Conservation (phyloP, 2,797 vertebrate genomes). For the Sebastiscus tertius region DNA sequence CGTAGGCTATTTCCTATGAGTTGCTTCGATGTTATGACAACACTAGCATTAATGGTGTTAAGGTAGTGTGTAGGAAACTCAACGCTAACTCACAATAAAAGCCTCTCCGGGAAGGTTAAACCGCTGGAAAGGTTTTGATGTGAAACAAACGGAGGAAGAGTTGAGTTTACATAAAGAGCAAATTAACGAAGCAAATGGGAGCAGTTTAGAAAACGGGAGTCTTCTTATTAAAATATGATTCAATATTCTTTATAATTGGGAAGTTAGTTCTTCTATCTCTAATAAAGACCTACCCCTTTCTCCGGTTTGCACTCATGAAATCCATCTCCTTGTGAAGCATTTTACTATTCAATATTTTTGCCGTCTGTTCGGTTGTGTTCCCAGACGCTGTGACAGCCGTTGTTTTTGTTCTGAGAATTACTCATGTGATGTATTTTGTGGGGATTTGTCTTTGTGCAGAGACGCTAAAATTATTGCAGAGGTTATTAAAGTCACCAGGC, state of each 20-base stretch:
- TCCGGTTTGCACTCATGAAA: too few relatives aligned
- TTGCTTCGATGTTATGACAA: too few relatives aligned
- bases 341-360: neutral
- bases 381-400: neutral
- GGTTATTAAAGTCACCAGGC: conserved; percentile 96
- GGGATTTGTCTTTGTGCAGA: conserved; percentile 74
- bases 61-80: neutral
- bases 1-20: too few relatives aligned
- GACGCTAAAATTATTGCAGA: conserved; percentile 94
- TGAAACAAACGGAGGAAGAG: neutral
- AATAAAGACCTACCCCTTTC: neutral
- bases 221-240: neutral
- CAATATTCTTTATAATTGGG: neutral
- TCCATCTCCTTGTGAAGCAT: neutral
- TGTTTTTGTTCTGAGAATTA: neutral
- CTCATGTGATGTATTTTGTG: neutral
- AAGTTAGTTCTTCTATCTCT: neutral
- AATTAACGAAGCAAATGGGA: conserved; percentile 11
- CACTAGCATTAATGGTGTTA: conserved; percentile 1
- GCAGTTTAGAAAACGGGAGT: neutral
- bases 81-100: neutral
- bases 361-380: neutral
- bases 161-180: too few relatives aligned
- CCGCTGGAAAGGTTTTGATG: neutral
- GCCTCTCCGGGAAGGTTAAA: conserved; percentile 1